Evolutionary conservation across 1,140 invertebrate genomes (phyloP).

Genomic region (Pinna nobilis): DNA sequence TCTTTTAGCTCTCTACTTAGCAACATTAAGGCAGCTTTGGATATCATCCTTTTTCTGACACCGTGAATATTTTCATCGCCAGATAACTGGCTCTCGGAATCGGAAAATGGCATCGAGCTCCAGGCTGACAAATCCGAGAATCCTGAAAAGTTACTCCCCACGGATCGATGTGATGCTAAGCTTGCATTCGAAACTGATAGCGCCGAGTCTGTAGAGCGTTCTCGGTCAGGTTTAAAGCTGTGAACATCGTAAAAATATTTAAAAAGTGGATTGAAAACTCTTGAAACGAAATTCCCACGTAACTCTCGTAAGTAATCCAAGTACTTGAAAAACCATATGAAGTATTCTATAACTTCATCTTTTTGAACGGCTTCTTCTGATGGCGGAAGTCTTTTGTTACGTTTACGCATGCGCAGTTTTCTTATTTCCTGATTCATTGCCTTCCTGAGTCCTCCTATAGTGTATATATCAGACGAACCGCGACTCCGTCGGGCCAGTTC

Average conservation of each 20-base stretch:
- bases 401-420: conserved; percentile 47
- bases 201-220: conserved; percentile 45
- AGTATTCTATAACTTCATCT: conserved; percentile 59
- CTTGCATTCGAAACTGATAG: conserved; percentile 56
- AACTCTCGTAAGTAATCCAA: conserved; percentile 62
- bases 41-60: conserved; percentile 45
- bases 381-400: conserved; percentile 39
- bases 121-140: conserved; percentile 38
- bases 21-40: conserved; percentile 54
- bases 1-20: conserved; percentile 62
- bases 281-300: conserved; percentile 58
- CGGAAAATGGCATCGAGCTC: conserved; percentile 24
- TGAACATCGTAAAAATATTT: conserved; percentile 62
- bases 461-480: conserved; percentile 52
- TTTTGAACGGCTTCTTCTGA: conserved; percentile 27
- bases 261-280: conserved; percentile 65
- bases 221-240: conserved; percentile 36
- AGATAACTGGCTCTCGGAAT: conserved; percentile 32
- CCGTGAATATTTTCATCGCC: conserved; percentile 41
- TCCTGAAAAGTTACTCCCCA: conserved; percentile 46
- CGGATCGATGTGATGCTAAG: conserved; percentile 46
- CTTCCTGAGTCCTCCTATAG: conserved; percentile 50
- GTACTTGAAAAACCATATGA: conserved; percentile 68
- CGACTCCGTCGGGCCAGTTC: conserved; percentile 50
- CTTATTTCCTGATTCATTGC: conserved; percentile 53